Evolutionary conservation across 2,113 vertebrate species (phyloP).

Genomic region (Pterophyllum scalare): DNA sequence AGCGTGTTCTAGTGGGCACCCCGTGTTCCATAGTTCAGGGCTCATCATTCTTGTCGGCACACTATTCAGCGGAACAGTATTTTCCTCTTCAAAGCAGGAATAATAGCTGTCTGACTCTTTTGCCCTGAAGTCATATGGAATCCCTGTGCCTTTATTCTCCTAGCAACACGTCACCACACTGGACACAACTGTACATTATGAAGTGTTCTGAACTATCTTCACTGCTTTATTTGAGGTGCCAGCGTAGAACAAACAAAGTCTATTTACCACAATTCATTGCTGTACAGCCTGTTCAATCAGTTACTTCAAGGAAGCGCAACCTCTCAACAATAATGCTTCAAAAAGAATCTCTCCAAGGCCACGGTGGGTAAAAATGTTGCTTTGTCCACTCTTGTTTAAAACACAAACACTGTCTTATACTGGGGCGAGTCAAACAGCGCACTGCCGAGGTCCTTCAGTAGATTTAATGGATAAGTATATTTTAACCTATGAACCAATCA

Average conservation of each 20-base stretch:
- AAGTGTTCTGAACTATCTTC: background rate
- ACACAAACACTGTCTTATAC: background rate
- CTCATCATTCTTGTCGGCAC: background rate
- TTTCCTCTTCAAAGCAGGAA: constrained; percentile 10
- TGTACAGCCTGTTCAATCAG: constrained; percentile 5
- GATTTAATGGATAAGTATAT: background rate
- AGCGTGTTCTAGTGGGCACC: background rate
- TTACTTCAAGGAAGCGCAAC: constrained; percentile 12
- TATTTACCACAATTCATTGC: constrained; percentile 16
- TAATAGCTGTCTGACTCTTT: background rate
- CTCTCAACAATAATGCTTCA: constrained; percentile 8
- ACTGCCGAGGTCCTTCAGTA: background rate
- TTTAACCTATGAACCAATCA: background rate
- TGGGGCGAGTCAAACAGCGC: background rate
- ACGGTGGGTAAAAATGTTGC: background rate
- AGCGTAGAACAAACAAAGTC: constrained; percentile 1
- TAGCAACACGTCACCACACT: background rate
- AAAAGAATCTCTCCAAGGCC: constrained; percentile 18
- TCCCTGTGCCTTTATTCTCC: background rate
- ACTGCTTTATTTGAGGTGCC: constrained; percentile 9
- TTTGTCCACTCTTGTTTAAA: constrained; percentile 7
- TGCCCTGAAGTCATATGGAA: constrained; percentile 5
- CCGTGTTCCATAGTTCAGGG: background rate
- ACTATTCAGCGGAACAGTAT: constrained; percentile 2
- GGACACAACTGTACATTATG: background rate